Evolutionary conservation across 2,888 invertebrate genomes (phyloP), one percentile per base, ranked within the genome.

Genomic region (Brassicogethes aeneus): DNA sequence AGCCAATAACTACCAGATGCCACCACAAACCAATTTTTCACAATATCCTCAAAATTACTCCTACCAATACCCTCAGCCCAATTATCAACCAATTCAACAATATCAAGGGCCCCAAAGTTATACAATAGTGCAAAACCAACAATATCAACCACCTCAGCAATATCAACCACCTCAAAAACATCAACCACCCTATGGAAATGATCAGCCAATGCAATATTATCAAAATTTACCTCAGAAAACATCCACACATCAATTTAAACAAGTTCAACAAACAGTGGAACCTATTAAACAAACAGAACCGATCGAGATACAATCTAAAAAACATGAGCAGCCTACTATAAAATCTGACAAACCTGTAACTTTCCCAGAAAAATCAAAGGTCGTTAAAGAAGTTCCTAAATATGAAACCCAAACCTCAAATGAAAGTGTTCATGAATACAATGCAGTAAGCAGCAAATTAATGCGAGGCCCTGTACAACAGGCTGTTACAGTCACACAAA

Each of bases 401-500:
- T 53, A 59, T 5, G 50, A 60, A 16, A 52, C 56, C 3, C 65
- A 65, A 52, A 39, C 51, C 3, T 66, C 65, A 1, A 54, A 53
- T 15, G 67, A 67, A 34, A 63, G 62, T 40, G 37, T 66, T 2
- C 60, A 65, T 38, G 67, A 68, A 50, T 79, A 82, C 58, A 72
- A 72, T 42, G 78, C 82, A 45, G 78, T 81, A 44, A 73, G 73
- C 36, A 74, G 77, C 35, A 79, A 77, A 56, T 84, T 85, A n/a
- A 85, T 85, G 85, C 72, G 76, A 37, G 84, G 80, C 1, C 84
- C 85, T 0, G 77, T 82, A 43, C 74, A 79, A 43, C 85, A 85
- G 57, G 86, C 85, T 23, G 79, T 82, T 12, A 77, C 80, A 13
- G 71, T 70, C 33, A 70, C 72, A 35, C 65, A 69, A 54, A 65